Conservation (phyloP, 2,797 vertebrate species). For the Caiman crocodilus region DNA sequence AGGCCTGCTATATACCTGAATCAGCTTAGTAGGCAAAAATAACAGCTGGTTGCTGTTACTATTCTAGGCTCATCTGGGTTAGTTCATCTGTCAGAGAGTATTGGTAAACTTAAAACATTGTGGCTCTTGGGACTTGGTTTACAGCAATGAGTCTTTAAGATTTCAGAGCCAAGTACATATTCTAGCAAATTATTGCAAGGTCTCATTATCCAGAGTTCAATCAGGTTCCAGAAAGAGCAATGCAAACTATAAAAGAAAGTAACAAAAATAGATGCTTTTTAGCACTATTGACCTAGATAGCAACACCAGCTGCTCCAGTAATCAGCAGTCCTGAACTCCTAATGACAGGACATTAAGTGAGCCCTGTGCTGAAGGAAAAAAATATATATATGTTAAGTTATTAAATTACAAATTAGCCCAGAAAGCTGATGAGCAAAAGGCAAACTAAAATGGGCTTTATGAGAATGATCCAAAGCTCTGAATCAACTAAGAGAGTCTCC, state of each 20-base stretch:
- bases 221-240: background rate
- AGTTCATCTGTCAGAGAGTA: background rate
- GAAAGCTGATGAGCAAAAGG: background rate
- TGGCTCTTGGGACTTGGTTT: background rate
- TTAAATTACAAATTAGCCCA: background rate
- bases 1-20: background rate
- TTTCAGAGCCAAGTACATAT: background rate
- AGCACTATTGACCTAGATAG: background rate
- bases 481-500: background rate
- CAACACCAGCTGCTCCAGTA: background rate
- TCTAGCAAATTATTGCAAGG: background rate
- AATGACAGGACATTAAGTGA: background rate
- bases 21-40: constrained; percentile 11
- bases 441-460: background rate
- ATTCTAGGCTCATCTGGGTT: background rate
- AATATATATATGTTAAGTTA: background rate
- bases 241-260: background rate
- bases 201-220: background rate
- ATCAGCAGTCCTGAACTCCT: background rate
- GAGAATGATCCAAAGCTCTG: background rate
- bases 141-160: background rate
- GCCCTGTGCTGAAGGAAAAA: background rate
- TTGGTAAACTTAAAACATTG: constrained; percentile 31
- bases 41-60: background rate
- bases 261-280: background rate